phyloP scores from a whole-genome alignment of 2,113 vertebrate genomes.

The Pluvianellus socialis region DNA sequence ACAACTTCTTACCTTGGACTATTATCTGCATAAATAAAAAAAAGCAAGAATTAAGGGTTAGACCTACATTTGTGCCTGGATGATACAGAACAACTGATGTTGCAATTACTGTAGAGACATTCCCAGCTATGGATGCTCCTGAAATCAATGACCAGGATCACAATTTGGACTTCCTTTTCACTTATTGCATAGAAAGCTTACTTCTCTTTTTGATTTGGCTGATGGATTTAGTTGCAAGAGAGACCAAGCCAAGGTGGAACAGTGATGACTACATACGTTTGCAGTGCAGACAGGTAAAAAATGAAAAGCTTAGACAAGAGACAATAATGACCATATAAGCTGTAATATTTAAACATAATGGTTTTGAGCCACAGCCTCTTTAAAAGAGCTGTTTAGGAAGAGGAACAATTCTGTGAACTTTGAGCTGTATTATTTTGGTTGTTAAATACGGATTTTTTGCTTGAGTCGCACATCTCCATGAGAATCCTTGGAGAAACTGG shows the following conservation, averaged over 20 bases:
- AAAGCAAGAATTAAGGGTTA: not conserved
- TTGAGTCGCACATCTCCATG: not conserved
- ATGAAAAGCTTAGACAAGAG: not conserved
- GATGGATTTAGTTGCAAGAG: not conserved
- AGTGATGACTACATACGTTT: not conserved
- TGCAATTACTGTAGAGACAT: accelerated
- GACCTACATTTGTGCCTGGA: not conserved
- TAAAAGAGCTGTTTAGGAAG: not conserved
- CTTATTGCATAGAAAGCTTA: not conserved
- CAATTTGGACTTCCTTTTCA: not conserved
- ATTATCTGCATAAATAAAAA: not conserved
- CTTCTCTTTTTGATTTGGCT: not conserved
- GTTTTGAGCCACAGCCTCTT: not conserved
- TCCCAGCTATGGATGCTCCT: not conserved
- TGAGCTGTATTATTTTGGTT: not conserved
- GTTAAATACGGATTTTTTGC: not conserved
- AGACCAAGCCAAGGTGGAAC: not conserved
- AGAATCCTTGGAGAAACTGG: not conserved
- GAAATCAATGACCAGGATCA: not conserved
- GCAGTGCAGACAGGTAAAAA: not conserved
- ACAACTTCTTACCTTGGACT: not conserved
- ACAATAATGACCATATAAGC: accelerated
- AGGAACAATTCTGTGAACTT: not conserved
- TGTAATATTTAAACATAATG: not conserved
- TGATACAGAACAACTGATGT: not conserved